Evolutionary conservation across 2,888 invertebrate species (phyloP), one percentile per base, ranked within the genome.

Genomic region (Platycheirus albimanus): DNA sequence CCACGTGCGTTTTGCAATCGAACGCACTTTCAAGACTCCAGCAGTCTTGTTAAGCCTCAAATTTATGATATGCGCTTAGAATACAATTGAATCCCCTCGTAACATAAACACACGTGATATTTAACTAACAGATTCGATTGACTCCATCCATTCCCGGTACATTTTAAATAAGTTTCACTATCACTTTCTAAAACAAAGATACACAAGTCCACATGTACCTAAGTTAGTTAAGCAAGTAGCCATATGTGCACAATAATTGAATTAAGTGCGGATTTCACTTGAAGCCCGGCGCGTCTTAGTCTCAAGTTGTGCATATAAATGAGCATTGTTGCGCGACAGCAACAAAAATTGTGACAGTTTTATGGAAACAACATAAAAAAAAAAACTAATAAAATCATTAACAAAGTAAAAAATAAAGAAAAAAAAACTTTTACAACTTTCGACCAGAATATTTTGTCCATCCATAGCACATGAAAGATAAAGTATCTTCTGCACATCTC

Each of bases 181-280:
- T 76, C 71, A 71, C 81, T 81, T 81, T 77, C 81, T 81, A 77
- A 81, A 67, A 54, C 76, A 76, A 81, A n/a, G n/a, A 66, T 10
- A 30, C 45, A 61, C 51, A 56, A 24, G 56, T 20, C 52, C 5
- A 36, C 8, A 8, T 38, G 3, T 17, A 28, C 17, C 17, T 1
- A 28, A 30, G 15, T 51, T 13, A 36, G 3, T 24, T 36, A 49
- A n/a, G 24, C 28, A 11, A 30, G 19, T 28, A 36, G n/a, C n/a
- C 19, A 36, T 36, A 20, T 36, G 45, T 15, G 58, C 47, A 71
- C 58, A 58, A 56, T 38, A 33, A 54, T 52, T 36, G 77, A 63
- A 67, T 63, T 61, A 71, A 81, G 69, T 69, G 58, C 56, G 83
- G 19, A 74, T 78, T 83, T 83, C 78, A 78, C 78, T 69, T 30